phyloP scores from a whole-genome alignment of 1,140 invertebrate species.

The Calycopis cecrops region DNA sequence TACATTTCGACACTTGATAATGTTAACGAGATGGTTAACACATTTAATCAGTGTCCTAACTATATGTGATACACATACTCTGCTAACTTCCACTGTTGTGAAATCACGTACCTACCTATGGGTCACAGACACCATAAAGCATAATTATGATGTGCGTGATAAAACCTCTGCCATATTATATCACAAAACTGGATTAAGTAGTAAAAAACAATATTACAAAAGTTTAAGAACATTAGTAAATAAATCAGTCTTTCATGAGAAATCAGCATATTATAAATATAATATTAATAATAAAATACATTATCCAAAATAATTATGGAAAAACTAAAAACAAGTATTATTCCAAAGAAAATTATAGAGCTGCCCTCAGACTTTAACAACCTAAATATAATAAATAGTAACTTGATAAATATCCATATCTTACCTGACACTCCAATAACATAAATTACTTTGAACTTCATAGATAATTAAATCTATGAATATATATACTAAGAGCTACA shows the following conservation, averaged over 20 bases:
- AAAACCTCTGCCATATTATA: neutral
- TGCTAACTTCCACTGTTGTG: neutral
- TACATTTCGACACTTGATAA: too few relatives aligned
- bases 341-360: neutral
- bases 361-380: conserved; percentile 9
- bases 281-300: conserved; percentile 27
- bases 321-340: conserved; percentile 18
- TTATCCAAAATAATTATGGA: conserved; percentile 25
- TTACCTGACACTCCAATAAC: neutral
- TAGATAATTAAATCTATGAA: too few relatives aligned
- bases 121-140: conserved; percentile 29
- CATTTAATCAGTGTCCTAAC: too few relatives aligned
- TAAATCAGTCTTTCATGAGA: too few relatives aligned
- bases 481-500: too few relatives aligned
- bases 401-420: neutral
- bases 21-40: too few relatives aligned
- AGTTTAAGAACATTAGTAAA: conserved; percentile 21
- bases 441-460: neutral
- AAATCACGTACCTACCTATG: neutral
- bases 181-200: conserved; percentile 14
- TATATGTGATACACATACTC: too few relatives aligned
- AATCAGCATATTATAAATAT: conserved; percentile 23
- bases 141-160: conserved; percentile 28
- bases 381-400: conserved; percentile 11
- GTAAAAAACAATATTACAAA: conserved; percentile 24